Conservation (phyloP, 2,888 invertebrate species). For the Drosophila limbata region DNA sequence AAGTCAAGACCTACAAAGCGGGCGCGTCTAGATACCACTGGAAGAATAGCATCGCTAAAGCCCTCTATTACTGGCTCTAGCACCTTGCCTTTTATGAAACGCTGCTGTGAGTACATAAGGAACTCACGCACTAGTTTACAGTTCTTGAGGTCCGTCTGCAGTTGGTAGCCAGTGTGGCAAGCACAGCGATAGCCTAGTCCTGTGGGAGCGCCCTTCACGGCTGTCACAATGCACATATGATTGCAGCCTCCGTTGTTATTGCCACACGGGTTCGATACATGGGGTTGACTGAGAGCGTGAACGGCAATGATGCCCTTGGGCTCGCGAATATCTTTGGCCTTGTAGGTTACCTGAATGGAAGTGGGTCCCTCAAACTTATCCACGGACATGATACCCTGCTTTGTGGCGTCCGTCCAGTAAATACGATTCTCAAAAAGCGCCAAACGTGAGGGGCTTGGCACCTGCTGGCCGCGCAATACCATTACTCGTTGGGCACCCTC, state of each 20-base stretch:
- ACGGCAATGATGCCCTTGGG: conserved; percentile 94
- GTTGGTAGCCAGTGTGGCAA: conserved; percentile 94
- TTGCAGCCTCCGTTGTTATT: conserved; percentile 95
- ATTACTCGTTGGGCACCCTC: conserved; percentile 93
- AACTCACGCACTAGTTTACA: conserved; percentile 94
- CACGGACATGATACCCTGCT: conserved; percentile 94
- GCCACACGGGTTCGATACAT: conserved; percentile 93
- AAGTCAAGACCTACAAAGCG: conserved; percentile 98
- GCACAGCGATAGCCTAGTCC: conserved; percentile 95
- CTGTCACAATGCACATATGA: conserved; percentile 97
- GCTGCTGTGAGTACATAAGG: conserved; percentile 97
- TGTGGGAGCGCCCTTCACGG: conserved; percentile 88
- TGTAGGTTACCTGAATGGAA: conserved; percentile 92
- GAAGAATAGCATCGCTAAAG: conserved; percentile 97
- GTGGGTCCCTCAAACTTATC: conserved; percentile 93
- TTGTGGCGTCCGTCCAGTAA: conserved; percentile 96
- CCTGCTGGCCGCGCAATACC: conserved; percentile 92
- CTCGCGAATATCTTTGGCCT: conserved; percentile 92
- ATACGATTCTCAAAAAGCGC: conserved; percentile 94
- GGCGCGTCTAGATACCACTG: conserved; percentile 95
- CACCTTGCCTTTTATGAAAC: conserved; percentile 97
- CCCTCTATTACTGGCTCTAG: conserved; percentile 94
- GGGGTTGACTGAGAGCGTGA: conserved; percentile 91
- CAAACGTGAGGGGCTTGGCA: conserved; percentile 93
- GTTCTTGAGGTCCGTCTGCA: conserved; percentile 90